Evolutionary conservation across 2,797 vertebrate genomes (phyloP), one percentile per base, ranked within the genome.

Genomic region (Coccyzus lansbergi): DNA sequence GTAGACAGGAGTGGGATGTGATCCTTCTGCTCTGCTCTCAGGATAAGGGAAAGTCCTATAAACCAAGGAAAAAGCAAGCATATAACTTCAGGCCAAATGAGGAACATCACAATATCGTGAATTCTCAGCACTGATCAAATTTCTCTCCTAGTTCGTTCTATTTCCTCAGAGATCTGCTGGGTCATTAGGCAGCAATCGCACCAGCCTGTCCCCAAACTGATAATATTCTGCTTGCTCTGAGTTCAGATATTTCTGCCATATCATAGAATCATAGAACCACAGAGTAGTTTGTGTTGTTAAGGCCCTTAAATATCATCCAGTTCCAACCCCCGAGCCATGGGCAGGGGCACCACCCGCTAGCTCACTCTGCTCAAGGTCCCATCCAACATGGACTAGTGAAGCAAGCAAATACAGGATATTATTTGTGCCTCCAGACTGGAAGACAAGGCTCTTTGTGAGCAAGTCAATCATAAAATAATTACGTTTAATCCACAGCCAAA

Each of bases 21-120:
- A 28, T 94, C 91, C 75, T 95, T 95, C 83, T 94, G 97, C 62
- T 97, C 91, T 0, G 93, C 90, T 56, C 88, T 79, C 67, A 98
- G 93, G 59, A 97, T 94, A 4, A 98, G 90, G 49, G 96, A 97
- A 38, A 98, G 92, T 5, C 97, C 98, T 98, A 84, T 5, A 25
- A 42, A 31, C 3, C 58, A 55, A 44, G 33, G 25, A 3, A 48
- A 33, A 65, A 10, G 18, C 49, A 28, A 68, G 40, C 6, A 12
- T 2, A 4, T 2, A 18, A 29, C 17, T 38, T 34, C 10, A 65
- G 38, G 53, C 25, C 33, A 21, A 44, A 48, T 25, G 1, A 55
- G 24, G 49, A 77, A 21, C 9, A 9, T 15, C 14, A 4, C 18
- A 22, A 36, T 1, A 1, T 5, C 44, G 19, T 12, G 40, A 40